Conservation (phyloP, 2,797 vertebrate genomes). For the Gymnocypris eckloni region DNA sequence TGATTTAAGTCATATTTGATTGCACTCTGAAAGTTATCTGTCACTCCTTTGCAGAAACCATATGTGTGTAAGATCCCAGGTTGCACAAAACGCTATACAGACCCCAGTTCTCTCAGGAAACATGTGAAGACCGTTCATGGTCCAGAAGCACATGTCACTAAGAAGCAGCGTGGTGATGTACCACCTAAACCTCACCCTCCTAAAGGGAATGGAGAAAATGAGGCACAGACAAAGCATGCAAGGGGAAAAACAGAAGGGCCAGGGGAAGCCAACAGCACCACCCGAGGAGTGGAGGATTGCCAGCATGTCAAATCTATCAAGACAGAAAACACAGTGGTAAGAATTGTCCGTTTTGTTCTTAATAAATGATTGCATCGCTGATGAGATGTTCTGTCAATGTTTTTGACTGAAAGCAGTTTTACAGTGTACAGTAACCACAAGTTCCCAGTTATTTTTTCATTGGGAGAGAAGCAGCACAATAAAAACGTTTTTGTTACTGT, state of each 20-base stretch:
- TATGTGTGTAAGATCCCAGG: constrained; percentile 98
- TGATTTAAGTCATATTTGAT: constrained; percentile 31
- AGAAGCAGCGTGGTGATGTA: constrained; percentile 90
- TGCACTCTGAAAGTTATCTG: constrained; percentile 31
- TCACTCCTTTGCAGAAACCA: constrained; percentile 86
- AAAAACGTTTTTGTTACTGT: neutral
- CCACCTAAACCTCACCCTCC: constrained; percentile 83
- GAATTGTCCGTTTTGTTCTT: constrained; percentile 57
- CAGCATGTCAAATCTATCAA: constrained; percentile 92
- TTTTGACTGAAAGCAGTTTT: neutral
- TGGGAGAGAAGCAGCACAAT: neutral
- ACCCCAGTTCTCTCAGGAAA: constrained; percentile 97
- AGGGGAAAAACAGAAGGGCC: constrained; percentile 77
- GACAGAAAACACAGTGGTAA: constrained; percentile 93
- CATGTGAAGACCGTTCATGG: constrained; percentile 98
- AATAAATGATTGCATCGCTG: neutral
- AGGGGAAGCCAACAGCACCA: constrained; percentile 83
- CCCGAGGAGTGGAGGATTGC: constrained; percentile 84
- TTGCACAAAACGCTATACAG: constrained; percentile 97
- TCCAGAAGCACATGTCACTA: constrained; percentile 96
- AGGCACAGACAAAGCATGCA: constrained; percentile 80
- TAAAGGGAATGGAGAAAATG: constrained; percentile 88
- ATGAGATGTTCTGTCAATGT: constrained; percentile 5
- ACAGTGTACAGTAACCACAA: neutral
- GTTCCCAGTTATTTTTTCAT: neutral